Percentiles rank a stretch among this genome's conserved stretches.
Evolutionary conservation across 2,888 invertebrate species (phyloP).

Genomic region (Cabera pusaria): DNA sequence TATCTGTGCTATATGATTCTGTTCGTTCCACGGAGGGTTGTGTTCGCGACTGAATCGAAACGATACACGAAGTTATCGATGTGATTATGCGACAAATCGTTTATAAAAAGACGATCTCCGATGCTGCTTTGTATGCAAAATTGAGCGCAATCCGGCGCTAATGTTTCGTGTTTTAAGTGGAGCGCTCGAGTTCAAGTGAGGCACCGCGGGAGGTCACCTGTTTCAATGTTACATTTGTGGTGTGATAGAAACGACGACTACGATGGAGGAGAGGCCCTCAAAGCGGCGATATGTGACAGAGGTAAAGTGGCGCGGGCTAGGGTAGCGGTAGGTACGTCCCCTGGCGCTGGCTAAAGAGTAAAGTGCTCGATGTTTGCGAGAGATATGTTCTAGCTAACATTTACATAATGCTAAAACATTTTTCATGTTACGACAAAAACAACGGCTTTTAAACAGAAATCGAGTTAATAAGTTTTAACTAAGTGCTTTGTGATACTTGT

Average conservation of each 20-base stretch:
- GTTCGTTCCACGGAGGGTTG: too few relatives aligned
- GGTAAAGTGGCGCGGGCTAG: constrained; percentile 3
- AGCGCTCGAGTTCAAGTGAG: neutral
- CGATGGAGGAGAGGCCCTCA: neutral
- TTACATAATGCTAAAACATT: constrained; percentile 20
- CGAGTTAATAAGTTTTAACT: too few relatives aligned
- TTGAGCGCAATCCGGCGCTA: neutral
- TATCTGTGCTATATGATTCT: too few relatives aligned
- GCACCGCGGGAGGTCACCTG: too few relatives aligned
- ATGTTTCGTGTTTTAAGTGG: constrained; percentile 1
- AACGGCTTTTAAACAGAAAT: neutral
- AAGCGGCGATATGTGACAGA: constrained; percentile 7
- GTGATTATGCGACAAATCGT: constrained; percentile 4
- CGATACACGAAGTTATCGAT: too few relatives aligned
- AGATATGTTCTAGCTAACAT: constrained; percentile 13
- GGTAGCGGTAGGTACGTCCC: too few relatives aligned
- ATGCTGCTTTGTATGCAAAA: neutral
- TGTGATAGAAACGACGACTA: constrained; percentile 3
- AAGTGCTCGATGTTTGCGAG: constrained; percentile 9
- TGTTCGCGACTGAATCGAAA: too few relatives aligned
- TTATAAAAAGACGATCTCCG: constrained; percentile 1
- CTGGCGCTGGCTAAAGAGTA: constrained; percentile 5
- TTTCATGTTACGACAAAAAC: constrained; percentile 13
- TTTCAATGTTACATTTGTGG: neutral
- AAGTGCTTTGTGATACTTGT: too few relatives aligned